Evolutionary conservation across 2,888 invertebrate genomes (phyloP).

Genomic region (Troglohyphantes excavatus): DNA sequence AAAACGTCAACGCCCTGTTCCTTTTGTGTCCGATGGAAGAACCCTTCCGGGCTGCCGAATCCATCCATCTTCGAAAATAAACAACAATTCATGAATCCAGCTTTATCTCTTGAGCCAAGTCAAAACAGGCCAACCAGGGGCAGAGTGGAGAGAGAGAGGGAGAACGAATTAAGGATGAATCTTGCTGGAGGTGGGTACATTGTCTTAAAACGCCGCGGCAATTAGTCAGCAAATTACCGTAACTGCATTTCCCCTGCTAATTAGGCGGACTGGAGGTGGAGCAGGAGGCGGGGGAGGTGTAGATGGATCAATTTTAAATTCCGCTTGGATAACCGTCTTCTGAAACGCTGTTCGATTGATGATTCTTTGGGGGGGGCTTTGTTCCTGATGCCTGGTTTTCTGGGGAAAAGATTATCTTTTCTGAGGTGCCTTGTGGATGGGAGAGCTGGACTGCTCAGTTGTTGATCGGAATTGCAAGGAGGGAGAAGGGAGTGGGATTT

Average conservation of each 20-base stretch:
- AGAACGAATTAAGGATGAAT: neutral
- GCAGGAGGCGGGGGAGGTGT: neutral
- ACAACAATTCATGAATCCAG: neutral
- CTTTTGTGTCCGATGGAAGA: neutral
- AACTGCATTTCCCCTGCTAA: conserved; percentile 51
- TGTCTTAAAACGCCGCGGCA: conserved; percentile 48
- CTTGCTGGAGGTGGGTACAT: conserved; percentile 18
- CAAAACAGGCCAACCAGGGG: conserved; percentile 28
- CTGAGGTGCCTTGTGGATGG: neutral
- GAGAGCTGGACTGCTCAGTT: neutral
- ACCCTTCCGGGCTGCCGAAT: no score
- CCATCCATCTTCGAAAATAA: neutral
- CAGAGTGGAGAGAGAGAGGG: conserved; percentile 1
- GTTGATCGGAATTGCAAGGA: conserved; percentile 17
- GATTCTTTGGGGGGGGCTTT: conserved; percentile 12
- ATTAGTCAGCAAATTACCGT: conserved; percentile 64
- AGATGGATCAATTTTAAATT: conserved; percentile 56
- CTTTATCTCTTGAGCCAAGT: neutral
- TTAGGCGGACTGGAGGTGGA: conserved; percentile 22
- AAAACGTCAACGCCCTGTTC: neutral
- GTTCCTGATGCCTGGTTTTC: neutral
- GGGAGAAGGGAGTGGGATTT: neutral
- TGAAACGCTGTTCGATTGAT: conserved; percentile 35
- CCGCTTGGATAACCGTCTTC: conserved; percentile 32
- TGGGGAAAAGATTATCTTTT: conserved; percentile 39